phyloP scores from a whole-genome alignment of 2,888 invertebrate species.

The Psococerastis gibbosa region DNA sequence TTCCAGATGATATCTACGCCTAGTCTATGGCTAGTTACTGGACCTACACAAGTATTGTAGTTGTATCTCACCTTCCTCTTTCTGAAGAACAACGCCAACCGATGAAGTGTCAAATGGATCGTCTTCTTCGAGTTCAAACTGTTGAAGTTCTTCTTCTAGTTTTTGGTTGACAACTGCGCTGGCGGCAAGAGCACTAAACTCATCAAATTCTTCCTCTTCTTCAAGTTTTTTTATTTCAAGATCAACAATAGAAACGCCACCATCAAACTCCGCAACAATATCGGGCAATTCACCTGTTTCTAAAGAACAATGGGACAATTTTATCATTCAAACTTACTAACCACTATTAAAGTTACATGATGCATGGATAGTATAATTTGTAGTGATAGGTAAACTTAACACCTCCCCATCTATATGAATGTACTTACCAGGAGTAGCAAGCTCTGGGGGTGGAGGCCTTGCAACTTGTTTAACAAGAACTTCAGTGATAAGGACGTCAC shows the following conservation, averaged over 20 bases:
- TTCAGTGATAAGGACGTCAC: conserved; percentile 10
- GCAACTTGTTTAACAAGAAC: conserved; percentile 1
- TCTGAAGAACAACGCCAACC: conserved; percentile 36
- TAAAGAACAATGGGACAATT: no score
- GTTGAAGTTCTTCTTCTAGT: conserved; percentile 39
- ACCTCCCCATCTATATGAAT: no score
- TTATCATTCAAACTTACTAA: no score
- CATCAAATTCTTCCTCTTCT: conserved; percentile 42
- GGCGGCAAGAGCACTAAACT: conserved; percentile 58
- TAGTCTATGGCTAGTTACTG: no score
- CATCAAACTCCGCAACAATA: conserved; percentile 34
- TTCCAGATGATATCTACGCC: no score
- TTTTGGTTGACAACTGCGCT: conserved; percentile 45
- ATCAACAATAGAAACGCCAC: conserved; percentile 14
- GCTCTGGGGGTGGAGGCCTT: neutral
- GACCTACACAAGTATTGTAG: no score
- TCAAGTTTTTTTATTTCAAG: conserved; percentile 19
- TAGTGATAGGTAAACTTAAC: no score
- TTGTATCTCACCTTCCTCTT: conserved; percentile 61
- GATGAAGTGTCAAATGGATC: conserved; percentile 80
- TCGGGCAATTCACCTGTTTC: conserved; percentile 18
- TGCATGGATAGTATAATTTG: no score
- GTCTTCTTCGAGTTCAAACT: conserved; percentile 37
- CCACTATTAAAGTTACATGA: no score
- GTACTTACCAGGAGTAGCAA: neutral